Evolutionary conservation across 2,888 invertebrate species (phyloP).

Genomic region (Polylopha cassiicola): DNA sequence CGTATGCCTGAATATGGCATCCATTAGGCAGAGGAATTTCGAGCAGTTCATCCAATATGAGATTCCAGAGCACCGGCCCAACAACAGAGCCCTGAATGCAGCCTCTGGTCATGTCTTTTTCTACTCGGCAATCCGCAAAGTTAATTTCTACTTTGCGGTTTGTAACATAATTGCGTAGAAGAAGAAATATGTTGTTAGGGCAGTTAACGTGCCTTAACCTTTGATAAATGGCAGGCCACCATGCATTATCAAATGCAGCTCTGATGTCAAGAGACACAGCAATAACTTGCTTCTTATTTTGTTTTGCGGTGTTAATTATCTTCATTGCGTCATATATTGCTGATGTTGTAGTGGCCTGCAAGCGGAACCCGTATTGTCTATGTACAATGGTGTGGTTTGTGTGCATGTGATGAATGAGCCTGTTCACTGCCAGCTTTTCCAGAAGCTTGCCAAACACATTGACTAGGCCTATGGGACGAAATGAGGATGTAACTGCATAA

Average conservation of each 20-base stretch:
- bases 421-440: constrained; percentile 1
- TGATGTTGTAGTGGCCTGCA: constrained; percentile 16
- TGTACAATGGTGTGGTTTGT: too few species aligned
- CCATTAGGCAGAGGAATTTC: not conserved
- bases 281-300: not conserved
- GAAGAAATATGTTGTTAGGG: constrained; percentile 3
- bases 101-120: constrained; percentile 18
- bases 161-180: constrained; percentile 6
- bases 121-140: constrained; percentile 1
- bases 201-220: constrained; percentile 5
- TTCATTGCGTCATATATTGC: constrained; percentile 19
- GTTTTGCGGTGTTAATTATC: constrained; percentile 1
- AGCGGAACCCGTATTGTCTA: constrained; percentile 26
- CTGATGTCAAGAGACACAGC: constrained; percentile 20
- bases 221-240: constrained; percentile 15
- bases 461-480: constrained; percentile 29
- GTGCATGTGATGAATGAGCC: too few species aligned
- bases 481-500: constrained; percentile 15
- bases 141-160: constrained; percentile 3
- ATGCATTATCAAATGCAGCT: constrained; percentile 11
- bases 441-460: constrained; percentile 27
- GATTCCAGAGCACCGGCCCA: constrained; percentile 5
- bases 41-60: constrained; percentile 5
- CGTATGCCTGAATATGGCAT: constrained; percentile 5
- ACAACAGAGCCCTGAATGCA: constrained; percentile 24